A percentile compares a stretch with the other conserved stretches of the same genome.
Conservation (phyloP, 1,140 invertebrate genomes). For the Scaptomyza pallida region DNA sequence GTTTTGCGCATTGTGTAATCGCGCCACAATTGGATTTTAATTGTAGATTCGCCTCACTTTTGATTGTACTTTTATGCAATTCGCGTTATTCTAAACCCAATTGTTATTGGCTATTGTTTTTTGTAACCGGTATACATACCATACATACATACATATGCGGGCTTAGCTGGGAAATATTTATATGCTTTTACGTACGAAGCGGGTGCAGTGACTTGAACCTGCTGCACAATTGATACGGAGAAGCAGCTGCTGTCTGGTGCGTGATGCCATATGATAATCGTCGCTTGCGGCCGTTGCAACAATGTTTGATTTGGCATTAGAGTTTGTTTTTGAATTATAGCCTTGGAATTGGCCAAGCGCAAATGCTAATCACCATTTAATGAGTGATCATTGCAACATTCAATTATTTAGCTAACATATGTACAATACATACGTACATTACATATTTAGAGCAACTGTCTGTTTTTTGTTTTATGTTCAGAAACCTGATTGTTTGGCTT, state of each 20-base stretch:
- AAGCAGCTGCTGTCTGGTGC: constrained; percentile 18
- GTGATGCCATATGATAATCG: constrained; percentile 45
- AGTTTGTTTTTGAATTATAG: constrained; percentile 40
- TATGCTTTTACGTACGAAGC: background rate
- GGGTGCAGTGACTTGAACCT: constrained; percentile 44
- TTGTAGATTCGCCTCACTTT: constrained; percentile 50
- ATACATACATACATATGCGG: background rate
- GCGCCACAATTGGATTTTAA: constrained; percentile 68
- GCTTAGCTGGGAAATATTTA: background rate
- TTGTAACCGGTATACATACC: too few relatives aligned
- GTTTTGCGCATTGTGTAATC: constrained; percentile 69
- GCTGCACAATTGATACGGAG: constrained; percentile 34
- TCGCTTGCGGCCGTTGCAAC: background rate
- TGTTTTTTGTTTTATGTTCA: background rate
- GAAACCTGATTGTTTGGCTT: constrained; percentile 10
- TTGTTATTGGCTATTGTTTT: constrained; percentile 2
- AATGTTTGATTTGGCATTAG: constrained; percentile 48
- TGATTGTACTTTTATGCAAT: constrained; percentile 1
- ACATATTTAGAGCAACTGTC: constrained; percentile 14
- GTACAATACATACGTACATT: background rate
- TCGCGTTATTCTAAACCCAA: constrained; percentile 8
- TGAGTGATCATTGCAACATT: constrained; percentile 41
- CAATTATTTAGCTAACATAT: constrained; percentile 1
- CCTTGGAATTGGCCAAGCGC: constrained; percentile 44
- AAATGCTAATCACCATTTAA: constrained; percentile 37